phyloP scores from a whole-genome alignment of 2,888 invertebrate species.

The Cheilosia vernalis region DNA sequence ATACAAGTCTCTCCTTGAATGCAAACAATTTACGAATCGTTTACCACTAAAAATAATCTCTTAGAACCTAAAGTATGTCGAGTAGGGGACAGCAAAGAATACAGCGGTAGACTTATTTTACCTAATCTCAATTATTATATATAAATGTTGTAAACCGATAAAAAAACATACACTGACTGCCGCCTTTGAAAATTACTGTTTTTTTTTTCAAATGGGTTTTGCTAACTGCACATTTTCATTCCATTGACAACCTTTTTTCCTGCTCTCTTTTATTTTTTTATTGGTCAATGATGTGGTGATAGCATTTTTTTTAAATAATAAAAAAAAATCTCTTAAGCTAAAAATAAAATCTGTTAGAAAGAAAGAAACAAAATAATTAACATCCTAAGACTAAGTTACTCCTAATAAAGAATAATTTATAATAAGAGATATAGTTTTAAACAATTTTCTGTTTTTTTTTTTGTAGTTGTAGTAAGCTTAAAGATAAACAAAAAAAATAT shows the following conservation, averaged over 20 bases:
- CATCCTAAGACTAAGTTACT: background rate
- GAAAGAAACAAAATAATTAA: too few species aligned
- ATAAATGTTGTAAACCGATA: background rate
- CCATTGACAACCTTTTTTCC: slow-evolving; percentile 4
- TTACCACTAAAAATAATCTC: too few species aligned
- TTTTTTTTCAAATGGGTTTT: background rate
- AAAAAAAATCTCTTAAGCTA: background rate
- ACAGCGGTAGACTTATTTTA: too few species aligned
- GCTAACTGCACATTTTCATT: slow-evolving; percentile 14
- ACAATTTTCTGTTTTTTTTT: slow-evolving; percentile 4
- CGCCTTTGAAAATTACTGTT: slow-evolving; percentile 3
- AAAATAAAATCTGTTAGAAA: background rate
- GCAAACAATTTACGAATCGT: too few species aligned
- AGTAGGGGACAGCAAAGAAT: too few species aligned
- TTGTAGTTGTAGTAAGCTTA: background rate
- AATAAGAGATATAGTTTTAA: background rate
- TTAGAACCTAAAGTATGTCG: too few species aligned
- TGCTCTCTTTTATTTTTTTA: background rate
- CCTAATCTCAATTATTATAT: too few species aligned
- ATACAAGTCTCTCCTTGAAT: too few species aligned
- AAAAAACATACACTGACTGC: slow-evolving; percentile 5
- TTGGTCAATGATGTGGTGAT: slow-evolving; percentile 4
- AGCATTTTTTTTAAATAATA: background rate
- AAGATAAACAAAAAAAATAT: background rate
- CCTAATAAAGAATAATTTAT: too few species aligned